Base-by-base conservation (phyloP, 2,113 vertebrate species). In the Xenopus tropicalis region DNA sequence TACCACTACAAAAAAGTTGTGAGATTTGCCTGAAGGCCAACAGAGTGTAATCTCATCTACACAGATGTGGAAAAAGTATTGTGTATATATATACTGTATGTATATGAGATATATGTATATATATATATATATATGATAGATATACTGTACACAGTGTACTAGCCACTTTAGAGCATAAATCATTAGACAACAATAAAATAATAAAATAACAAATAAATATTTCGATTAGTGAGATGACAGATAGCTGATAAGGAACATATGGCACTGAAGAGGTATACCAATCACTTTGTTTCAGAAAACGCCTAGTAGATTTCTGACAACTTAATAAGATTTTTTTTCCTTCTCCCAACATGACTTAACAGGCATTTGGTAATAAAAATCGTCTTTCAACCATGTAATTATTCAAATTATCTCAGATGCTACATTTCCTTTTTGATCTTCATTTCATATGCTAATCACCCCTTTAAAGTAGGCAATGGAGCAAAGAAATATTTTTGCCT, bases 321-420 rank as follows among this genome's bases (percentile, higher is more conserved):
- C 51, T 83, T 71, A 70, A 58, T 56, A 79, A 66, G 68, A 51
- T 52, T 77, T 54, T 3, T 54, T 67, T 66, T 29, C 29, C 71
- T 80, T 71, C 79, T 78, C 65, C 66, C 75, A 48, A 67, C 46
- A 57, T 75, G 63, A 79, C 61, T 74, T 23, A 72, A 10, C 70
- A 78, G 81, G 52, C 1, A 65, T 29, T 63, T 82, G 71, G 71
- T 78, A 81, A 78, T 59, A 77, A 80, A 80, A 69, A 69, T 69
- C 14, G 72, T 79, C 52, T 77, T 9, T 74, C 77, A 75, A 19
- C 24, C 23, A 3, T 54, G 11, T 43, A 37, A 74, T 80, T 82
- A 82, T 79, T 79, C 25, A 73, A 1, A 70, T 82, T 67, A 65
- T 72, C 23, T 25, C 16, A 80, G 1, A 1, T 72, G 21, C 43